These are phyloP conservation scores for Cromileptes altivelis DNA, from an alignment of 2,113 vertebrate genomes.

Conservation along the genomic window DNA sequence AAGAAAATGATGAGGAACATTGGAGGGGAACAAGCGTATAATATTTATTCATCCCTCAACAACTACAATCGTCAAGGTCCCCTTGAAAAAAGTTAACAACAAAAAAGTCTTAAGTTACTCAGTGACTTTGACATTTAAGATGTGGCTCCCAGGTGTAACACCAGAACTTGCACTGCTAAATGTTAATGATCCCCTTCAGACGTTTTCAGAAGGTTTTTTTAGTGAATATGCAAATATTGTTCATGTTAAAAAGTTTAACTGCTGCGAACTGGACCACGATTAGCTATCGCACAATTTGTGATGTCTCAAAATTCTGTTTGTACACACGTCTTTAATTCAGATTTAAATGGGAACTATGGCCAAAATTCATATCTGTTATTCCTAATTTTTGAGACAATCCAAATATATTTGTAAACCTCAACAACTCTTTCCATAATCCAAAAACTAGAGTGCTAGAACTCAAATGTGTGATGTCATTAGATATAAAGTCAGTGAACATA, in stretches of 20 bases:
- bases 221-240: neutral
- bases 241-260: neutral
- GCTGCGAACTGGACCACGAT: neutral
- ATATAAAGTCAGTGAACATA: too few relatives aligned
- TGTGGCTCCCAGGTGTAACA: neutral
- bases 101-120: slow-evolving; percentile 6
- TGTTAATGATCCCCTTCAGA: too few relatives aligned
- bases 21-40: slow-evolving; percentile 1
- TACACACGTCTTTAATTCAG: neutral
- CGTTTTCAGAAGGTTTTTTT: too few relatives aligned
- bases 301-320: neutral
- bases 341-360: neutral
- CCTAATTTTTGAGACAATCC: too few relatives aligned
- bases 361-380: too few relatives aligned
- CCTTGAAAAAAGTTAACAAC: neutral
- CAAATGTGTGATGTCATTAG: too few relatives aligned
- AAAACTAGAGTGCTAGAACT: too few relatives aligned
- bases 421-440: too few relatives aligned
- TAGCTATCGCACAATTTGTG: neutral
- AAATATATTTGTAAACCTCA: too few relatives aligned
- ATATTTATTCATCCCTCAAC: slow-evolving; percentile 9
- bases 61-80: slow-evolving; percentile 39
- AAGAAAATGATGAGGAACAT: slow-evolving; percentile 12
- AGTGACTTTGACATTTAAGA: neutral
- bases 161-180: neutral